Evolutionary conservation across 2,113 vertebrate genomes (phyloP), one percentile per base, ranked within the genome.

Genomic region (Sciurus niger): DNA sequence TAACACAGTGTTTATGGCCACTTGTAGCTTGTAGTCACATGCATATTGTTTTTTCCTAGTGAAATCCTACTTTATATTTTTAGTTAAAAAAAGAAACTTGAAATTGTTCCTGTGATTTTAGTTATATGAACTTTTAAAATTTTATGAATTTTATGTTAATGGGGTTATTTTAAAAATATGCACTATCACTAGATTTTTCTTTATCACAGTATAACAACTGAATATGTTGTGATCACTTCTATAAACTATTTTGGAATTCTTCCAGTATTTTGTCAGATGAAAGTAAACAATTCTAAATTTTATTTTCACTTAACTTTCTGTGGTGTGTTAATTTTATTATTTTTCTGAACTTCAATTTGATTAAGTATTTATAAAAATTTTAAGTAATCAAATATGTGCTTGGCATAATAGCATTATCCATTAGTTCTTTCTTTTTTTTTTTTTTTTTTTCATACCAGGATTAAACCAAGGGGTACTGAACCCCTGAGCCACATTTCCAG

Each of bases 231-330:
- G 8, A 63, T 79, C 28, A 46, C 20, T 88, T 84, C 76, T 91
- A 55, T 6, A 77, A 78, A 37, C 48, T 90, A 0, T 58, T 77
- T 60, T 53, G 53, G n/a, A 37, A 70, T 95, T 84, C 6, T 97
- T 95, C 87, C 34, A 48, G 8, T 88, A 46, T 96, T 90, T 93
- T 92, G 34, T 96, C 80, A 96, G 80, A 63, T 92, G 67, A 94
- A 88, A 89, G 40, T 80, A 89, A 12, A 68, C 18, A 83, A 28
- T 30, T 11, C 16, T 60, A 46, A 80, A 58, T 92, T 80, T 94
- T 79, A 77, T 93, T 95, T 95, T 48, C 7, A 86, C 88, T 32
- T 78, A 63, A 65, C 30, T 53, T 85, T 94, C 22, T 60, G 0
- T 91, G 91, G 65, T 78, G 22, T 89, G 20, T 94, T 86, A 91